phyloP scores from a whole-genome alignment of 2,888 invertebrate genomes.

The Apodemia hepburni region DNA sequence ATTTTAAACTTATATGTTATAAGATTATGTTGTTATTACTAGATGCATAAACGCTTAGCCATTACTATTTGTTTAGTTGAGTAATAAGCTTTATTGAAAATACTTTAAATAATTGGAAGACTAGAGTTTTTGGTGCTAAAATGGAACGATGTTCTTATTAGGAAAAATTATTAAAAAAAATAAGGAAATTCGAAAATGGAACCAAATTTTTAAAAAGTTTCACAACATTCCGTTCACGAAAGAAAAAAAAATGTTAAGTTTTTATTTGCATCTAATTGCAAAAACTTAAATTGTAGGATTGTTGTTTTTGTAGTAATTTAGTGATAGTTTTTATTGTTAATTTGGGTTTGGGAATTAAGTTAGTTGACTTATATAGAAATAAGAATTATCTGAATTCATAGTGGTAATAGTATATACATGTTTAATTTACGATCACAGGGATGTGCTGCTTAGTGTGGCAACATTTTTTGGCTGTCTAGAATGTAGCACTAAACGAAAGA shows the following conservation, averaged over 20 bases:
- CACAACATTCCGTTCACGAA: conserved; percentile 69
- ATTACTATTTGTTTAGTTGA: conserved; percentile 68
- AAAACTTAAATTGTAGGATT: conserved; percentile 65
- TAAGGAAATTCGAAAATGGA: conserved; percentile 47
- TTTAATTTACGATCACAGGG: conserved; percentile 76
- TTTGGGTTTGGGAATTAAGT: conserved; percentile 78
- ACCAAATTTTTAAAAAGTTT: conserved; percentile 51
- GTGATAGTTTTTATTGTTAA: conserved; percentile 74
- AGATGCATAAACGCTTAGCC: conserved; percentile 76
- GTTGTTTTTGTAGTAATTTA: conserved; percentile 75
- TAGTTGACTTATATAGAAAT: conserved; percentile 69
- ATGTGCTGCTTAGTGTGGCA: conserved; percentile 69
- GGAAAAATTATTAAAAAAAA: conserved; percentile 36
- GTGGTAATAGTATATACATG: conserved; percentile 66
- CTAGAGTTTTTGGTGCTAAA: conserved; percentile 77
- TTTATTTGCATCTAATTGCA: conserved; percentile 74
- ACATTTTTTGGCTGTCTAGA: conserved; percentile 55
- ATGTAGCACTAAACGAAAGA: conserved; percentile 40
- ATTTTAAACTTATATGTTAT: conserved; percentile 66
- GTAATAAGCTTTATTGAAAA: conserved; percentile 70
- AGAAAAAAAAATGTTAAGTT: conserved; percentile 67
- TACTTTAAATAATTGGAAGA: conserved; percentile 73
- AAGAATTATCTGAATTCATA: conserved; percentile 77
- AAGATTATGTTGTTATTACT: conserved; percentile 77
- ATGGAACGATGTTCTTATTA: conserved; percentile 64